A percentile compares a stretch with the other conserved stretches of the same genome.
phyloP scores from a whole-genome alignment of 2,888 invertebrate genomes.

The Volucella inanis region DNA sequence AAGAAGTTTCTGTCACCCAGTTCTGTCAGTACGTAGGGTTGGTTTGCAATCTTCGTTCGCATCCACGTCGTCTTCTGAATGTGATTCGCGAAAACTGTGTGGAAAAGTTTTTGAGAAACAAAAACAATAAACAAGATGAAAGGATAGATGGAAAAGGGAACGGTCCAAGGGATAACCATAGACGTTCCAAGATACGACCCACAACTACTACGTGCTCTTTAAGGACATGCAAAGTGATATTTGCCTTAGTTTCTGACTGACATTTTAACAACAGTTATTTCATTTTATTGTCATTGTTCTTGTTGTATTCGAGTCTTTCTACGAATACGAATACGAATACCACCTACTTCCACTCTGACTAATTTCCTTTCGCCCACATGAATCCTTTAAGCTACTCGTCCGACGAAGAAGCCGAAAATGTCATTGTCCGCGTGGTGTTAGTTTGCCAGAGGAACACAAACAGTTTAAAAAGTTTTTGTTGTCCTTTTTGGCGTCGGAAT shows the following conservation, averaged over 20 bases:
- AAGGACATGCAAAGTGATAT: slow-evolving; percentile 72
- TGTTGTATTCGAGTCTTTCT: slow-evolving; percentile 2
- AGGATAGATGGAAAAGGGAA: background rate
- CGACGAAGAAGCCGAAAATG: slow-evolving; percentile 56
- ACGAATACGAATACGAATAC: too few relatives aligned
- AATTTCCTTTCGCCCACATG: slow-evolving; percentile 11
- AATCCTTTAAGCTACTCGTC: slow-evolving; percentile 59
- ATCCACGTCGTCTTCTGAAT: slow-evolving; percentile 11
- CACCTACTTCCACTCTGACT: background rate
- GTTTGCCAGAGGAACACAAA: slow-evolving; percentile 65
- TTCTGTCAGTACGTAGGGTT: slow-evolving; percentile 3
- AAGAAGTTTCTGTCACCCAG: slow-evolving; percentile 52
- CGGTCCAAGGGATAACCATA: too few relatives aligned
- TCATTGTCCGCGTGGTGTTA: slow-evolving; percentile 71
- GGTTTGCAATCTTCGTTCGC: slow-evolving; percentile 9
- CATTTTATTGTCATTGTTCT: slow-evolving; percentile 49
- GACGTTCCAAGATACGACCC: slow-evolving; percentile 1
- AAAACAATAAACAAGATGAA: slow-evolving; percentile 53
- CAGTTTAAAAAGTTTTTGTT: slow-evolving; percentile 52
- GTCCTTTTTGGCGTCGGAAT: slow-evolving; percentile 24
- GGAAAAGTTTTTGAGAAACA: slow-evolving; percentile 52
- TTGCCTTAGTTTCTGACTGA: slow-evolving; percentile 67
- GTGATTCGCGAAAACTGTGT: slow-evolving; percentile 37
- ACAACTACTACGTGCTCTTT: slow-evolving; percentile 24
- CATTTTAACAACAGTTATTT: slow-evolving; percentile 68